Evolutionary conservation across 2,888 invertebrate genomes (phyloP).

Genomic region (Endomychus coccineus): DNA sequence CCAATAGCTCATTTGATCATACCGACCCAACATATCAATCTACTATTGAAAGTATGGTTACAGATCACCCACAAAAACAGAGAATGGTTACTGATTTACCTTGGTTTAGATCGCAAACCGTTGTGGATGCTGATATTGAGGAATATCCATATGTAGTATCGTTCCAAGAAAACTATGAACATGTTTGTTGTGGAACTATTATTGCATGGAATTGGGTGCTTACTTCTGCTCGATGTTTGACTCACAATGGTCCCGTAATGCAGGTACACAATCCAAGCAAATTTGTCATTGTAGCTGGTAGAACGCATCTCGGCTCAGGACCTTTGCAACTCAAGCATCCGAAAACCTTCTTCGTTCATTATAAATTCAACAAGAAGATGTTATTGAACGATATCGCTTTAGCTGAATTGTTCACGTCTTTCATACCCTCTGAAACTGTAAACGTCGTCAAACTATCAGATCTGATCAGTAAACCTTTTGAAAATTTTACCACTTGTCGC

Average conservation of each 20-base stretch:
- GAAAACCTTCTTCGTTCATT: constrained; percentile 1
- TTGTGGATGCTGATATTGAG: constrained; percentile 1
- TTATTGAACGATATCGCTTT: constrained; percentile 1
- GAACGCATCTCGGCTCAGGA: constrained; percentile 4
- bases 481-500: constrained; percentile 1
- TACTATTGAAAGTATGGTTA: too few species aligned
- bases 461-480: constrained; percentile 6
- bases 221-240: constrained; percentile 5
- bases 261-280: neutral
- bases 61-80: too few species aligned
- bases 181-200: constrained; percentile 8
- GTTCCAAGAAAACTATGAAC: constrained; percentile 1
- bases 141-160: constrained; percentile 8
- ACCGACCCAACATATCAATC: too few species aligned
- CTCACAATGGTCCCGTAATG: neutral
- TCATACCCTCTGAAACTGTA: constrained; percentile 4
- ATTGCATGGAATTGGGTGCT: constrained; percentile 3
- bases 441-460: constrained; percentile 2
- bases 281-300: constrained; percentile 3
- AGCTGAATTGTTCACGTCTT: constrained; percentile 2
- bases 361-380: constrained; percentile 4
- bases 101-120: too few species aligned
- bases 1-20: too few species aligned
- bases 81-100: too few species aligned
- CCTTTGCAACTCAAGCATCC: constrained; percentile 4